phyloP scores from a whole-genome alignment of 2,888 invertebrate genomes.

The Poecilobothrus nobilitatus region DNA sequence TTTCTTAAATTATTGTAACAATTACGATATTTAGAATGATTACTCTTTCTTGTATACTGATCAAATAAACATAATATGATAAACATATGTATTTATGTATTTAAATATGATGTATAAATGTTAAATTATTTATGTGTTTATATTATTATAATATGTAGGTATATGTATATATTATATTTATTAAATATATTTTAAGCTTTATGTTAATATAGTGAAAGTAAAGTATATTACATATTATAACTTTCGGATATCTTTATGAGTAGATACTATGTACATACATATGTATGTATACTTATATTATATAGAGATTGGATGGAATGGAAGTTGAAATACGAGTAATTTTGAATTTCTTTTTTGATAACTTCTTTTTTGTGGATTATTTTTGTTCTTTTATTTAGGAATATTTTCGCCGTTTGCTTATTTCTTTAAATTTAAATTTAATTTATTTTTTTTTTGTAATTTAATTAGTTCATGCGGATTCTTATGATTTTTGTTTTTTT shows the following conservation, averaged over 20 bases:
- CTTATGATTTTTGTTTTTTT: neutral
- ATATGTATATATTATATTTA: neutral
- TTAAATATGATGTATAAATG: too few relatives aligned
- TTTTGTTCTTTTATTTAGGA: neutral
- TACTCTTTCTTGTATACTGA: too few relatives aligned
- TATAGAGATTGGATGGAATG: neutral
- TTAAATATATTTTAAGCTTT: neutral
- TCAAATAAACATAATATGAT: too few relatives aligned
- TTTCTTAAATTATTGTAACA: neutral
- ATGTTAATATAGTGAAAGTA: constrained; percentile 4
- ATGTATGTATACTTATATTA: neutral
- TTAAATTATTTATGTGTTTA: too few relatives aligned
- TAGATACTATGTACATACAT: neutral
- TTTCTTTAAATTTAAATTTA: neutral
- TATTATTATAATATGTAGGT: too few relatives aligned
- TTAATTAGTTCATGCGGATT: constrained; percentile 6
- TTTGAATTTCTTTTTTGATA: neutral
- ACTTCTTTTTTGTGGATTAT: neutral
- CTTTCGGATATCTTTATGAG: neutral
- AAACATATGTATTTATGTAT: too few relatives aligned
- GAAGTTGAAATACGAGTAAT: neutral
- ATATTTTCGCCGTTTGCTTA: neutral
- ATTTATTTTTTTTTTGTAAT: neutral
- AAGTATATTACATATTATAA: neutral
- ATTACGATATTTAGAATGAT: neutral